Conservation (phyloP, 2,888 invertebrate species). For the Tenthredo scrophulariae region DNA sequence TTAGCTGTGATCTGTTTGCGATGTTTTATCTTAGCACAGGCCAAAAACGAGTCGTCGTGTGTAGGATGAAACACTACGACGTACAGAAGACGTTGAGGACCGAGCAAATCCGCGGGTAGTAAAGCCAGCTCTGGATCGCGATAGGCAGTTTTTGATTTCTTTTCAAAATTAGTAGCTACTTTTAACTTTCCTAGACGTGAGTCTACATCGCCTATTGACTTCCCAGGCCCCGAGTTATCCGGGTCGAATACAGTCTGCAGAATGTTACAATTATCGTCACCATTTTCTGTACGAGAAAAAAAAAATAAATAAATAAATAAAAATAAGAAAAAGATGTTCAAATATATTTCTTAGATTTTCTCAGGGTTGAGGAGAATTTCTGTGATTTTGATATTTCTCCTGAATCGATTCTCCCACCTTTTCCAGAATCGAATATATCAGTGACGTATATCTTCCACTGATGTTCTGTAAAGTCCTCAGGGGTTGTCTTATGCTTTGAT, state of each 20-base stretch:
- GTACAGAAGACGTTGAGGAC: constrained; percentile 88
- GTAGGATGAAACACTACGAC: constrained; percentile 90
- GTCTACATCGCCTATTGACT: constrained; percentile 90
- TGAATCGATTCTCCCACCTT: constrained; percentile 71
- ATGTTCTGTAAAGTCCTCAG: constrained; percentile 84
- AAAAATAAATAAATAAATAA: background rate
- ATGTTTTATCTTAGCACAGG: constrained; percentile 90
- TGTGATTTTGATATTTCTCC: background rate
- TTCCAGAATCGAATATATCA: constrained; percentile 89
- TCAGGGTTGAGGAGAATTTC: background rate
- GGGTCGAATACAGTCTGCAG: constrained; percentile 93
- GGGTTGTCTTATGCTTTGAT: constrained; percentile 79
- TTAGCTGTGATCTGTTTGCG: constrained; percentile 84
- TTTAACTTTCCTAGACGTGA: constrained; percentile 87
- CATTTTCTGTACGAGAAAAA: constrained; percentile 67
- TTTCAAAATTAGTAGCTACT: constrained; percentile 83
- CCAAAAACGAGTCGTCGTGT: constrained; percentile 87
- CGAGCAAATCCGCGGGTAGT: constrained; percentile 86
- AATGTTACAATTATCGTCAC: constrained; percentile 88
- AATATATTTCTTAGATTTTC: background rate
- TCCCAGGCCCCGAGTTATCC: constrained; percentile 84
- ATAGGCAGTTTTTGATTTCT: constrained; percentile 82
- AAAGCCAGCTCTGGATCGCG: constrained; percentile 87
- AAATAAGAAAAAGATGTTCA: constrained; percentile 2
- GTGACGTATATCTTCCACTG: constrained; percentile 94